These are phyloP conservation scores for Ciconia boyciana DNA, from an alignment of 2,113 vertebrate genomes.

Conservation along the genomic window DNA sequence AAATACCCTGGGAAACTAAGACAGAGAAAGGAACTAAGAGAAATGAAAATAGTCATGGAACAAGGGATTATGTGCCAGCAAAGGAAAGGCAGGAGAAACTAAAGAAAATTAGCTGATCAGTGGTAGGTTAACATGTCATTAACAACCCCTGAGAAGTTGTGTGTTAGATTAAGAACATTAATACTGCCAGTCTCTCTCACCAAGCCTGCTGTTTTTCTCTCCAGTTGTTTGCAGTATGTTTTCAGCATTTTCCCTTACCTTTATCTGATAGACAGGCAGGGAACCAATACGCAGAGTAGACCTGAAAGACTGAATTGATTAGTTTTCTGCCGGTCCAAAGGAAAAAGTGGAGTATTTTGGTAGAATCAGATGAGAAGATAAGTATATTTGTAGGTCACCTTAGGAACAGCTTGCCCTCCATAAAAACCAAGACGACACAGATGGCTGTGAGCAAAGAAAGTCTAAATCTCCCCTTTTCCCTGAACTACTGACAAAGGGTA, in stretches of 20 bases:
- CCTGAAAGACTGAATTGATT: background rate
- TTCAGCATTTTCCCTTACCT: background rate
- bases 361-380: background rate
- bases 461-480: background rate
- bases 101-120: background rate
- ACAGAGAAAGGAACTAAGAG: background rate
- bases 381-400: background rate
- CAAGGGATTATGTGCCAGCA: background rate
- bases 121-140: background rate
- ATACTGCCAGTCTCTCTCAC: background rate
- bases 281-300: background rate
- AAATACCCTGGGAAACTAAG: background rate
- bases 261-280: background rate
- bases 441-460: background rate
- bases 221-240: background rate
- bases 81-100: background rate
- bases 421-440: background rate
- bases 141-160: background rate
- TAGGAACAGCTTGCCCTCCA: background rate
- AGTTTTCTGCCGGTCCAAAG: background rate
- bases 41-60: background rate
- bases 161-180: background rate
- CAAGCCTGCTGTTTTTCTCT: background rate
- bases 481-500: background rate
- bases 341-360: background rate